A percentile compares a stretch with the other conserved stretches of the same genome.
phyloP scores from a whole-genome alignment of 2,797 vertebrate genomes.

The Tolypeutes matacus region DNA sequence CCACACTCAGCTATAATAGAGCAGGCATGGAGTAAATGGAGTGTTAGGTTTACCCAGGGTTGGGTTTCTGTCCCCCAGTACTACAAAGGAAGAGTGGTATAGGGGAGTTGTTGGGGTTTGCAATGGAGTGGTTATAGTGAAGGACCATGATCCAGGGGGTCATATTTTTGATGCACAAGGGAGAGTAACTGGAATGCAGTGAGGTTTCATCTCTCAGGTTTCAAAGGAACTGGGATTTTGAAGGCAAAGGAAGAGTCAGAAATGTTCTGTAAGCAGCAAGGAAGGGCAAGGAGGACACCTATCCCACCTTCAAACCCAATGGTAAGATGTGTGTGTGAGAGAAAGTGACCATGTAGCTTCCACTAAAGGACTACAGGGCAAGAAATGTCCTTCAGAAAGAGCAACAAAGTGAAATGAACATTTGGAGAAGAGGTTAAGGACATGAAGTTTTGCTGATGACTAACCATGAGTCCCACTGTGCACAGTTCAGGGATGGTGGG shows the following conservation, averaged over 20 bases:
- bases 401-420: background rate
- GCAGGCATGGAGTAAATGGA: background rate
- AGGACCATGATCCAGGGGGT: background rate
- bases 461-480: background rate
- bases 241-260: background rate
- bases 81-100: background rate
- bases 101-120: too few species aligned
- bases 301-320: too few species aligned
- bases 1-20: background rate
- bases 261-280: slow-evolving; percentile 2
- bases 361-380: background rate
- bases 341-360: background rate
- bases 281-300: background rate
- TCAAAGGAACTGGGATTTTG: background rate
- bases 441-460: background rate
- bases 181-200: background rate
- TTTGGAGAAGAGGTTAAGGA: background rate
- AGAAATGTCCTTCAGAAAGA: background rate
- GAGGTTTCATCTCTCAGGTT: background rate
- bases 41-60: background rate
- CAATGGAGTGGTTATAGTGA: too few species aligned
- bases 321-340: background rate
- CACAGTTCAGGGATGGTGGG: background rate
- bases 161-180: background rate
- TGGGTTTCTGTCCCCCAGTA: slow-evolving; percentile 15